Evolutionary conservation across 2,797 vertebrate genomes (phyloP), one percentile per base, ranked within the genome.

Genomic region (Pseudomugil tenellus): DNA sequence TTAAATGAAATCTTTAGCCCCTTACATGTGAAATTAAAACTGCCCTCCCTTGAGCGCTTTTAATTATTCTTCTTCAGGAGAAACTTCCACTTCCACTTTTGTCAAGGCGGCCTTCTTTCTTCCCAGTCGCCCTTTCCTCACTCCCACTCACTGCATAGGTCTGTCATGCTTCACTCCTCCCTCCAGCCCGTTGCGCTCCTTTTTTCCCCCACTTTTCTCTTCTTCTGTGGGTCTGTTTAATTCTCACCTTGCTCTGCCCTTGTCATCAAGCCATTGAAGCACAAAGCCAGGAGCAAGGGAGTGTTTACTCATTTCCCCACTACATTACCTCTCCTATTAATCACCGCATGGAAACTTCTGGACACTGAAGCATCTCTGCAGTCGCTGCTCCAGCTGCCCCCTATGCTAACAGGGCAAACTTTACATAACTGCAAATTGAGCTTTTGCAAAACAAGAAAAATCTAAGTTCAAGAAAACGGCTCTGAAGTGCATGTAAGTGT

Each of bases 241-340:
- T 98, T 98, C 96, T 99, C 97, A 99, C 98, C 97, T 99, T 99
- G 97, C 93, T 93, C 95, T 98, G 97, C 97, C 98, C 97, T 98
- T 99, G 97, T 98, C 97, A 98, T 96, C 96, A 97, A 97, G 94
- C 94, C 96, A 95, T 93, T 98, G 96, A 97, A 97, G 97, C 97
- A 97, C 97, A 98, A 97, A 99, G 96, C 96, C 95, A 96, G 96
- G 96, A 96, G 96, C 96, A 93, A 89, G 95, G 96, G 97, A 98
- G 97, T 98, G 97, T 99, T 99, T 99, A 98, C 96, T 98, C 96
- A 98, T 98, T 99, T 98, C 97, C 97, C 96, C 96, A 98, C 96
- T 97, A 97, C 97, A 99, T 99, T 98, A 99, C 98, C 97, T 97
- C 95, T 96, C 96, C 96, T 97, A 99, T 99, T 99, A 99, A 98